Base-by-base conservation (phyloP, 2,113 vertebrate genomes). In the Oenanthe melanoleuca region DNA sequence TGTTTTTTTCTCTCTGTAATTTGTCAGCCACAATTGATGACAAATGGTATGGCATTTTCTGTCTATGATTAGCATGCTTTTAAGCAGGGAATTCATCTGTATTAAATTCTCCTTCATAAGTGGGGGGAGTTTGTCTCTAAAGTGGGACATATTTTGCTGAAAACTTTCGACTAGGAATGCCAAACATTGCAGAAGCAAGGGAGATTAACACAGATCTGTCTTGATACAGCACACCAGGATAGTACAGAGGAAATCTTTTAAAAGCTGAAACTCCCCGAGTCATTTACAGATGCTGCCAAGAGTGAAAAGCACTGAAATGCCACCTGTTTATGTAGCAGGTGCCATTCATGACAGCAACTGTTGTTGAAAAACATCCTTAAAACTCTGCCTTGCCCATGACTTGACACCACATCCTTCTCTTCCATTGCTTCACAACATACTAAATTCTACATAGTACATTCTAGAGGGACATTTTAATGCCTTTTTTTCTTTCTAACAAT, bases 71-170 rank as follows among this genome's bases (percentile, higher is more conserved):
- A 84, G 55, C 52, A 86, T 50, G 69, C 81, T 89, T 92, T 95
- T 84, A 92, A 92, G 80, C n/a, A 89, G 21, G 33, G n/a, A 91
- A 91, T 73, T 85, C 38, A 77, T 94, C 90, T 90, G n/a, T 64
- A 73, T 88, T 17, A 55, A 87, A 84, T 70, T 84, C 65, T 91
- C 69, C 19, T 69, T 82, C 28, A 2, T 81, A 89, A 88, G 38
- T 42, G 59, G n/a, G 31, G 78, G 69, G 19, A 47, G 13, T 64
- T 94, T 77, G 33, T 64, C 26, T 91, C 67, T 89, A 94, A 92
- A 88, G 10, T 81, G 65, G 78, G 92, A 91, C 57, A 33, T 5
- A 18, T 49, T 45, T 34, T 9, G 57, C 45, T 81, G 70, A 83
- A 96, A 82, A 85, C 66, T 63, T 83, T 78, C 9, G 23, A 47